A percentile compares a stretch with the other conserved stretches of the same genome.
Conservation (phyloP, 2,797 vertebrate species). For the Spea hammondii region DNA sequence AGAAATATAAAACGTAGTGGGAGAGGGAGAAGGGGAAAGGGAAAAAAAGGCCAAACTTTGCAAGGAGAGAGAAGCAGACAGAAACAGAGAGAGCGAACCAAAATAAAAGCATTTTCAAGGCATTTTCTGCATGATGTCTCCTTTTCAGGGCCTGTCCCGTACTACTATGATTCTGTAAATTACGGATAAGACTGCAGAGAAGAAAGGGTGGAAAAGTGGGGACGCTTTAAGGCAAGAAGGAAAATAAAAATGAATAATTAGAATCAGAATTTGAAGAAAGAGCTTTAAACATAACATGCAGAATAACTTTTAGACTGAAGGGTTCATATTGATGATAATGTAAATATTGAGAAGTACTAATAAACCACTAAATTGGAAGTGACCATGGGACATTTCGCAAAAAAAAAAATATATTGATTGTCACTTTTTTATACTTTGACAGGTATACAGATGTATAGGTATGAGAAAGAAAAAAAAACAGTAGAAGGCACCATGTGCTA, state of each 20-base stretch:
- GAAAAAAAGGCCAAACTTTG: conserved; percentile 56
- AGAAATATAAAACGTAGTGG: conserved; percentile 59
- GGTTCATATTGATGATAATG: no score
- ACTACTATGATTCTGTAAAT: conserved; percentile 43
- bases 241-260: conserved; percentile 28
- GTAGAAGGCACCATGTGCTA: no score
- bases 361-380: no score
- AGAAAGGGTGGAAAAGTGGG: conserved; percentile 19
- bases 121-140: conserved; percentile 36
- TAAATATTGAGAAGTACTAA: no score
- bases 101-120: conserved; percentile 36
- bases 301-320: background rate
- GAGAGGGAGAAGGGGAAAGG: conserved; percentile 55
- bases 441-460: no score
- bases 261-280: background rate
- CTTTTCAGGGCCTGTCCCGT: conserved; percentile 36
- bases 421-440: no score
- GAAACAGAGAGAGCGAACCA: conserved; percentile 52
- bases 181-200: conserved; percentile 8
- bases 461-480: no score
- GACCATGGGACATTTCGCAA: no score
- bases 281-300: conserved; percentile 31
- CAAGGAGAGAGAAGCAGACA: conserved; percentile 48
- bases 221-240: background rate
- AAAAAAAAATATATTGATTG: no score